A percentile compares a stretch with the other conserved stretches of the same genome.
Conservation (phyloP, 2,888 invertebrate genomes). For the Leptinotarsa juncta region DNA sequence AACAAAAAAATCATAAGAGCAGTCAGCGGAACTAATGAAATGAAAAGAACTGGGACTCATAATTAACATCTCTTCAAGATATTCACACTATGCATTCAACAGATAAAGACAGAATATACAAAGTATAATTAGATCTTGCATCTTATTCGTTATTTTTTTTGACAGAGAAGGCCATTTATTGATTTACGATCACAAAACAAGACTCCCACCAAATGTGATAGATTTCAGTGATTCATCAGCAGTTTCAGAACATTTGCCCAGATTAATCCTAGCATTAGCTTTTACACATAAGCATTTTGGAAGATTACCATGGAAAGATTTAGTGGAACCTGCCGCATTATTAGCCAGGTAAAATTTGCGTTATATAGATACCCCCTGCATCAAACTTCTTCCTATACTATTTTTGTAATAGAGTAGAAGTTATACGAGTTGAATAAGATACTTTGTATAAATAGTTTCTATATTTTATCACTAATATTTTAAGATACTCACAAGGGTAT, state of each 20-base stretch:
- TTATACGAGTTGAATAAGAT: slow-evolving; percentile 1
- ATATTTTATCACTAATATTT: too few relatives aligned
- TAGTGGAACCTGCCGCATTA: slow-evolving; percentile 71
- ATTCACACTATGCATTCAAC: too few relatives aligned
- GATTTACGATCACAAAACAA: slow-evolving; percentile 76
- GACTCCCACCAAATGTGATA: slow-evolving; percentile 68
- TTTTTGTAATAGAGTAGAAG: not conserved
- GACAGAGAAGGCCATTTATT: slow-evolving; percentile 79
- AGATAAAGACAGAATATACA: too few relatives aligned
- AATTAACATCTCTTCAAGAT: too few relatives aligned
- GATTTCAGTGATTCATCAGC: slow-evolving; percentile 69
- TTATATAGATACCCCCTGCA: not conserved
- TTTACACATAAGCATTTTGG: slow-evolving; percentile 71
- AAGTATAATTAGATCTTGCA: too few relatives aligned
- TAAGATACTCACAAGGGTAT: too few relatives aligned
- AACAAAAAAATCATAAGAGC: too few relatives aligned
- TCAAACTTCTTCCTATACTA: too few relatives aligned
- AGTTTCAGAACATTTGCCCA: slow-evolving; percentile 66
- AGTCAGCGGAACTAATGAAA: too few relatives aligned
- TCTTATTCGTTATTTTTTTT: slow-evolving; percentile 3
- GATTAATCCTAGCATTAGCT: slow-evolving; percentile 71
- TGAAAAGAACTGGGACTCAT: too few relatives aligned
- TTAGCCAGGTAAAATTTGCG: slow-evolving; percentile 66
- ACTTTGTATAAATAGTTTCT: not conserved
- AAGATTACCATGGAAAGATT: slow-evolving; percentile 70